A percentile compares a stretch with the other conserved stretches of the same genome.
Conservation (phyloP, 2,113 vertebrate species). For the Orientallactaga bullata region DNA sequence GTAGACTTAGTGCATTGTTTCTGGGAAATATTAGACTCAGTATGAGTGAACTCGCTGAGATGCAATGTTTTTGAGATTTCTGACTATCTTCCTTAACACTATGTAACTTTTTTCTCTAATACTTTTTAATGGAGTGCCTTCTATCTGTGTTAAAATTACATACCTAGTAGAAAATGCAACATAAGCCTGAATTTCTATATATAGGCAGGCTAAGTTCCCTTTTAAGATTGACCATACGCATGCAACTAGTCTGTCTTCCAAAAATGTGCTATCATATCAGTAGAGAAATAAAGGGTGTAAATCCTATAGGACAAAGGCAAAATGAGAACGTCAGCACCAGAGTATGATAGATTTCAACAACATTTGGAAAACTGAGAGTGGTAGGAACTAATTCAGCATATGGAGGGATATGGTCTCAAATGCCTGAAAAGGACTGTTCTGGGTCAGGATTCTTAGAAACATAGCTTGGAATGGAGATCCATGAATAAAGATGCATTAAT, state of each 20-base stretch:
- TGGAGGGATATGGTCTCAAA: background rate
- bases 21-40: conserved; percentile 56
- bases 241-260: background rate
- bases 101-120: conserved; percentile 14
- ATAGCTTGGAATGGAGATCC: background rate
- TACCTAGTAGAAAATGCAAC: conserved; percentile 17
- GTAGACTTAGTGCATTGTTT: conserved; percentile 63
- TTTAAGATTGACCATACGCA: background rate
- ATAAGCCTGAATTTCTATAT: conserved; percentile 10
- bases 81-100: conserved; percentile 36
- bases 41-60: conserved; percentile 75
- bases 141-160: conserved; percentile 2
- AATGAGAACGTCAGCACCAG: background rate
- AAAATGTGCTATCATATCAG: conserved; percentile 33
- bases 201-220: background rate
- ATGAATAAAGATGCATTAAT: background rate
- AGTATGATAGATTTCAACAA: conserved; percentile 6
- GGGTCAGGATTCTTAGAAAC: background rate
- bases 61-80: conserved; percentile 68
- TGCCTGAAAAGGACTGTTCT: background rate
- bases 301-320: background rate
- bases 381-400: background rate
- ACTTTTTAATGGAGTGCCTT: conserved; percentile 31
- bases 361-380: background rate
- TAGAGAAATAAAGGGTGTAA: background rate